Base-by-base conservation (phyloP, 1,140 invertebrate species). In the Drosophila busckii region DNA sequence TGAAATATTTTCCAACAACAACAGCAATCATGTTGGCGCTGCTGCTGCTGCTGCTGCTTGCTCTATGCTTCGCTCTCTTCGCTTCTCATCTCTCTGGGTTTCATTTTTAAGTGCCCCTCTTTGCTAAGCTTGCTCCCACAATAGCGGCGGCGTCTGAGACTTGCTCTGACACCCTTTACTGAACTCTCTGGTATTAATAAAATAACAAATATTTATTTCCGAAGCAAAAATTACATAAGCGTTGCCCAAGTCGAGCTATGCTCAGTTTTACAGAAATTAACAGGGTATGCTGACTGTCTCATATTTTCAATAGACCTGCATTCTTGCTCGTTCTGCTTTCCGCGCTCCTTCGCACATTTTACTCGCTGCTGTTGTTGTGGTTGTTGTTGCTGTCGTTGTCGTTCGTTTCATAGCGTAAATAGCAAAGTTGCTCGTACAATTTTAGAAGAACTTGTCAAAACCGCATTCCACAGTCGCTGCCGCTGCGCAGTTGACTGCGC, bases 401-500 rank as follows among this genome's bases (percentile, higher is more conserved):
- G 23, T 46, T 70, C 68, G 78, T 64, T 71, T 82, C 76, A 82
- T 82, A 82, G 76, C 76, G 73, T 82, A 84, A 84, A 84, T 84
- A 84, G 80, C 80, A 84, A 84, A 84, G 82, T 75, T 84, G 82
- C 62, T 76, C 82, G 82, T 71, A 84, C 82, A 84, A 82, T 84
- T 84, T 84, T 84, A 84, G 82, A 85, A 84, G 82, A 84, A 84
- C 82, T 84, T 84, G 82, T 84, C 82, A 84, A 84, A 84, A 84
- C 82, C 82, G 70, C 82, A 84, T 84, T 84, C 82, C 69, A 67
- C 35, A 67, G 61, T 31, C 69, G 48, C 71, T 49, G 63, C 59
- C 25, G 66, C 66, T 55, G 44, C 55, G 64, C 50, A 60, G 63
- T 58, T 38, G 31, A 8, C 55, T 20, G 37, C 54, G 48, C 38